Evolutionary conservation across 2,888 invertebrate species (phyloP).

Genomic region (Nebria brevicollis): DNA sequence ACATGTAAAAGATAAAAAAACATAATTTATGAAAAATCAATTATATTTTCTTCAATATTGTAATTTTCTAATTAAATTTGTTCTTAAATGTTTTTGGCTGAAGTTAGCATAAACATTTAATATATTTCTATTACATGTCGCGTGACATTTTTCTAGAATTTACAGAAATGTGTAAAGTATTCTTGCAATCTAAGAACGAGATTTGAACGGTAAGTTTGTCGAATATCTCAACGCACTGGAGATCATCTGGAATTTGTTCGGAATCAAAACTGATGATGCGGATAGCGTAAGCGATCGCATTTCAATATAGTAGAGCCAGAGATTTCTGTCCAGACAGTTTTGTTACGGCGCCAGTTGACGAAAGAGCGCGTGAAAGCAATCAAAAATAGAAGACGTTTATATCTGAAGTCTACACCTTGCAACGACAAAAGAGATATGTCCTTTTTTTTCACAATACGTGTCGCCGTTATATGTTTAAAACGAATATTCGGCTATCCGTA

Average conservation of each 20-base stretch:
- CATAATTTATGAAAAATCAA: too few species aligned
- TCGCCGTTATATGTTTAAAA: background rate
- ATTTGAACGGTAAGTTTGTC: slow-evolving; percentile 28
- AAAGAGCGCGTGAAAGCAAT: background rate
- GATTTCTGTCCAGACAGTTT: slow-evolving; percentile 2
- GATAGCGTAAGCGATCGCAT: slow-evolving; percentile 31
- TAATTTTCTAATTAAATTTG: too few species aligned
- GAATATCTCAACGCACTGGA: background rate
- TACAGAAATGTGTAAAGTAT: slow-evolving; percentile 28
- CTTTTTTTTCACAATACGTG: background rate
- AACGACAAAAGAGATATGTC: slow-evolving; percentile 10
- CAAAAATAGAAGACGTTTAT: background rate
- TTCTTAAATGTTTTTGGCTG: too few species aligned
- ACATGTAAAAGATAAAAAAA: too few species aligned
- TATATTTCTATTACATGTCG: background rate
- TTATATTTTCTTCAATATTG: too few species aligned
- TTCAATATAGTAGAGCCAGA: slow-evolving; percentile 27
- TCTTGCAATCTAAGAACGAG: slow-evolving; percentile 27
- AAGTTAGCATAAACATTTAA: too few species aligned
- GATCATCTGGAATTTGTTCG: slow-evolving; percentile 42
- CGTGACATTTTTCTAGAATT: background rate
- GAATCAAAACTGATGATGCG: slow-evolving; percentile 40
- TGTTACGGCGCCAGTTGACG: background rate
- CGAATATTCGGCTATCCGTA: slow-evolving; percentile 1
- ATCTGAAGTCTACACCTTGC: background rate